Evolutionary conservation across 2,113 vertebrate genomes (phyloP), one percentile per base, ranked within the genome.

Genomic region (Perognathus longimembris): DNA sequence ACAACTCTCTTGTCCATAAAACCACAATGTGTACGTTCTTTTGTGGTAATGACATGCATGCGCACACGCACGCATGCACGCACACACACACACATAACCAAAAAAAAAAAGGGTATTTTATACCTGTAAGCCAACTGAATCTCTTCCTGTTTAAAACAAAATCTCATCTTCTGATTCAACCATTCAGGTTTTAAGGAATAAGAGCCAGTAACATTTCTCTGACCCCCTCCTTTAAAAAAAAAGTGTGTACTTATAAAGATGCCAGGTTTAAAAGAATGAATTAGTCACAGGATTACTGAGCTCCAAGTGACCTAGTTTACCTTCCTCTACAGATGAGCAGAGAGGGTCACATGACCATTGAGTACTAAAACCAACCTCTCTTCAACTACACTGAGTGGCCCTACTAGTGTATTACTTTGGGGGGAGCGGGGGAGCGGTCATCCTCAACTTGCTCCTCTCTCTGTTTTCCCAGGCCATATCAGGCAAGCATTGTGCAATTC

Each of bases 281-380:
- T 96, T 85, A 79, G 80, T 92, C 92, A 94, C 1, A 80, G 89
- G 77, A 91, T 26, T 69, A 76, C 69, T 92, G 50, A 89, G 86
- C 75, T 92, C 73, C 91, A 73, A 96, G 76, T 89, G 92, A 93
- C 91, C 94, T 91, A 74, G 21, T 94, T 95, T 93, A 85, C 77
- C 88, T 91, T 95, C 86, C 66, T 74, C 67, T 85, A 80, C 69
- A 81, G 83, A 93, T 70, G 89, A 73, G 59, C 30, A 50, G 50
- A 50, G 42, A 22, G 89, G 22, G n/a, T 32, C 61, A 57, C 79
- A 59, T 63, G 70, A 73, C 1, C 4, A 1, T 70, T 66, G 45
- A 79, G 54, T 66, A 85, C 74, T 71, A 66, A 91, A 85, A 88
- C 42, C 57, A 78, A 85, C 61, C 1, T 7, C 30, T 63, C 77